Evolutionary conservation across 1,140 invertebrate species (phyloP).

Genomic region (Neomicropteryx cornuta): DNA sequence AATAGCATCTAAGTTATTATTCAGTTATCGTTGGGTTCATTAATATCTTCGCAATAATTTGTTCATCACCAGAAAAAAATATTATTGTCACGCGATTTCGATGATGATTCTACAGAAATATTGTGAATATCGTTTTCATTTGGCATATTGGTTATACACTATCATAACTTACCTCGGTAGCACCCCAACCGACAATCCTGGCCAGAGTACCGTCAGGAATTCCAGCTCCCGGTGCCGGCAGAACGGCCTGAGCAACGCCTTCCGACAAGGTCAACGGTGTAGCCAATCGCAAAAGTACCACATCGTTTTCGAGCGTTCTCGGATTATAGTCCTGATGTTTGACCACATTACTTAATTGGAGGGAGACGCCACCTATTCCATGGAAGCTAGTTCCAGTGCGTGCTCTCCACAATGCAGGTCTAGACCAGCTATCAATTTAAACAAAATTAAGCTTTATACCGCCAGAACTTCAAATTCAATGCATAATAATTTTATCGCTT

Average conservation of each 20-base stretch:
- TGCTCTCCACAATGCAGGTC: slow-evolving; percentile 9
- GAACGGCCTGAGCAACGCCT: slow-evolving; percentile 3
- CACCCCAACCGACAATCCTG: slow-evolving; percentile 32
- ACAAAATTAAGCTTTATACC: too few species aligned
- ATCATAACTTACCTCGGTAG: slow-evolving; percentile 11
- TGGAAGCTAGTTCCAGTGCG: slow-evolving; percentile 11
- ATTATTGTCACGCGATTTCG: too few species aligned
- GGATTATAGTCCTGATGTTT: slow-evolving; percentile 8
- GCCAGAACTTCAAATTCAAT: too few species aligned
- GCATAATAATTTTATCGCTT: too few species aligned
- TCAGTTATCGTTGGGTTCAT: too few species aligned
- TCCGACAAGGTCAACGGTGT: slow-evolving; percentile 2
- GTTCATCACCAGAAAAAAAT: too few species aligned
- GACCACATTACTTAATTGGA: slow-evolving; percentile 6
- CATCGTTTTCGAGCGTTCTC: slow-evolving; percentile 9
- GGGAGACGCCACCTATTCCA: slow-evolving; percentile 9
- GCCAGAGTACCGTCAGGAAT: slow-evolving; percentile 16
- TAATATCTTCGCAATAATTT: too few species aligned
- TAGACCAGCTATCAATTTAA: too few species aligned
- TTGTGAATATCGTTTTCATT: too few species aligned
- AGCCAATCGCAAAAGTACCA: slow-evolving; percentile 7
- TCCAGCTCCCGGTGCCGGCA: slow-evolving; percentile 13
- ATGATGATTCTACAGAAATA: too few species aligned
- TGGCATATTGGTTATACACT: too few species aligned
- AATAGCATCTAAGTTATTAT: too few species aligned